These are phyloP conservation scores for Lysandra coridon DNA, from an alignment of 2,888 invertebrate species.

Conservation along the genomic window DNA sequence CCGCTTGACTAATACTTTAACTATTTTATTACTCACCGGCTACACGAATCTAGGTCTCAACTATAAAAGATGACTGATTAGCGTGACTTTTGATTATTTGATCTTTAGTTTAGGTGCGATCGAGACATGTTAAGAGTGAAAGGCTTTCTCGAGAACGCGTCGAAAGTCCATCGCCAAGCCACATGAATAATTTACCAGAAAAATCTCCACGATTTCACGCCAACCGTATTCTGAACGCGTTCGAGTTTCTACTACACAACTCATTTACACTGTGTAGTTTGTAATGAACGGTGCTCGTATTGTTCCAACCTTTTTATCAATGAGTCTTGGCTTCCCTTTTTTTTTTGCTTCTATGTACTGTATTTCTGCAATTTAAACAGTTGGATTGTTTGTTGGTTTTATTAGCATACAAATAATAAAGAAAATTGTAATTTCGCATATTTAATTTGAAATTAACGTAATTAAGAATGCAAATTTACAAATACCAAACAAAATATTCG, in stretches of 20 bases:
- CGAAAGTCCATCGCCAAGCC: conserved; percentile 75
- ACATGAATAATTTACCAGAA: conserved; percentile 81
- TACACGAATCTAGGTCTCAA: neutral
- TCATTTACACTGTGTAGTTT: conserved; percentile 56
- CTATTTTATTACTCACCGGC: neutral
- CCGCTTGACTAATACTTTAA: neutral
- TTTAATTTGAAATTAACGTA: neutral
- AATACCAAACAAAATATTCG: neutral
- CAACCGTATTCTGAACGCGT: conserved; percentile 75
- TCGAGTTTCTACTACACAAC: conserved; percentile 75
- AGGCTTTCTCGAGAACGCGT: conserved; percentile 74
- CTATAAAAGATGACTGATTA: neutral
- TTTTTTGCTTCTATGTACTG: too few species aligned
- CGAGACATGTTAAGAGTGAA: conserved; percentile 72
- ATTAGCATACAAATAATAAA: neutral
- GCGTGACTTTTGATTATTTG: conserved; percentile 27
- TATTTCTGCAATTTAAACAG: neutral
- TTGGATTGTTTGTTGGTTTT: neutral
- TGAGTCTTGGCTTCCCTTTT: neutral
- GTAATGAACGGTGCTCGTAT: neutral
- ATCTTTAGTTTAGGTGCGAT: conserved; percentile 28
- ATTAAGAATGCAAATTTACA: neutral
- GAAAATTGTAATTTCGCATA: neutral
- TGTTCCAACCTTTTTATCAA: neutral
- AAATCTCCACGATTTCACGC: conserved; percentile 80